Conservation (phyloP, 2,797 vertebrate genomes). For the Pseudochirops cupreus region DNA sequence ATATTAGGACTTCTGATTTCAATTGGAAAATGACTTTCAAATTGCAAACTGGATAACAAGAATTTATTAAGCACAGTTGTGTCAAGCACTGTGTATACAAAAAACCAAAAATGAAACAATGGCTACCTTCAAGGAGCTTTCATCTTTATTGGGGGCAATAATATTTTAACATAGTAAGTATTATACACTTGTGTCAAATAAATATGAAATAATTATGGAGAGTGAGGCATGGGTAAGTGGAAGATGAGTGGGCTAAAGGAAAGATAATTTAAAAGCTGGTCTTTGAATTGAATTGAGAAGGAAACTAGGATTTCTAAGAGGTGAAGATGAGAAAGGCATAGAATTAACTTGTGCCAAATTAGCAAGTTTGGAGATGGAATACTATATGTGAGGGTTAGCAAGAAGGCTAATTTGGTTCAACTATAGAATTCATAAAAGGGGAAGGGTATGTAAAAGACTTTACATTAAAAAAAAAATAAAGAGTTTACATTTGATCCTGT, state of each 20-base stretch:
- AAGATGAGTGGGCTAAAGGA: not conserved
- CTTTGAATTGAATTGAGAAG: not conserved
- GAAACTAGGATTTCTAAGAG: not conserved
- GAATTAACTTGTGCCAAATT: not conserved
- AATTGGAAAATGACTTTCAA: slow-evolving; percentile 52
- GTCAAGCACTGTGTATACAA: not conserved
- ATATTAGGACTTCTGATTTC: slow-evolving; percentile 39
- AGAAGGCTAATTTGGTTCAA: not conserved
- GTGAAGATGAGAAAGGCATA: not conserved
- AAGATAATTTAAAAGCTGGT: not conserved
- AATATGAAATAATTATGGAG: not conserved
- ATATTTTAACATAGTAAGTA: not conserved
- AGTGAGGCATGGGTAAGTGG: not conserved
- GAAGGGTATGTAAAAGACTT: not conserved
- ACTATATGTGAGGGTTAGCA: not conserved
- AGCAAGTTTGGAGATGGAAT: not conserved
- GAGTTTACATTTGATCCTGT: not conserved
- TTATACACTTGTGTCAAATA: not conserved
- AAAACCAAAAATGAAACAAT: not conserved
- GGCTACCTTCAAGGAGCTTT: not conserved
- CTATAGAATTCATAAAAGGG: not conserved
- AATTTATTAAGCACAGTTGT: not conserved
- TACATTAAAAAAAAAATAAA: not conserved
- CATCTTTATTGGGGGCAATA: not conserved
- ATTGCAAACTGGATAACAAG: not conserved